Percentiles rank a stretch among this genome's conserved stretches.
These are phyloP conservation scores for Pandion haliaetus DNA, from an alignment of 2,113 vertebrate species.

Conservation along the genomic window DNA sequence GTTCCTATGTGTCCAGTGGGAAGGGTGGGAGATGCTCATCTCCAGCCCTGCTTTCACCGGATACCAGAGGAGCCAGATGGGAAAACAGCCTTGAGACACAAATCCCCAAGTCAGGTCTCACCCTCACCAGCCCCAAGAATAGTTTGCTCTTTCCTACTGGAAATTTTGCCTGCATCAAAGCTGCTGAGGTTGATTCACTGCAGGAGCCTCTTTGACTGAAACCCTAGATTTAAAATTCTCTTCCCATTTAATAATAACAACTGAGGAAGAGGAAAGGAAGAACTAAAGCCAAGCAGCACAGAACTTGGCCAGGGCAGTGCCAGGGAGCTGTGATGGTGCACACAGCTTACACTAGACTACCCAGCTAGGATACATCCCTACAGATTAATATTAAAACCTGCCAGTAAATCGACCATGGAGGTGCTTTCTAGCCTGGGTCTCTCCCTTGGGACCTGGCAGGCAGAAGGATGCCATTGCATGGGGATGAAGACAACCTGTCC, in stretches of 20 bases:
- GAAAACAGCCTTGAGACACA: background rate
- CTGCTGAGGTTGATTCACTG: background rate
- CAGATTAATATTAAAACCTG: background rate
- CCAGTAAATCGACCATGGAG: rapidly evolving
- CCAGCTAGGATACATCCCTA: background rate
- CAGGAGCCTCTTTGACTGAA: background rate
- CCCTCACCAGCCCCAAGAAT: background rate
- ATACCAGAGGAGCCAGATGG: background rate
- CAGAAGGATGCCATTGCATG: background rate
- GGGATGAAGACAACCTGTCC: background rate
- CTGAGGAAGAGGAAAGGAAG: background rate
- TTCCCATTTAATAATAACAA: background rate
- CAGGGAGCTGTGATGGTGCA: background rate
- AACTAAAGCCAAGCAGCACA: background rate
- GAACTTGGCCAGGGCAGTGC: background rate
- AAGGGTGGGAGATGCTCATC: background rate
- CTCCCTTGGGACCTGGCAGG: background rate
- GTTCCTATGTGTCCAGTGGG: rapidly evolving
- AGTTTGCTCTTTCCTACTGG: background rate
- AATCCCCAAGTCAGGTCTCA: background rate
- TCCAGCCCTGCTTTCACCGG: background rate
- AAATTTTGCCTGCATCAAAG: background rate
- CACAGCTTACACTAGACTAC: background rate
- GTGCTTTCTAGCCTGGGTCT: background rate
- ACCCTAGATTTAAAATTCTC: background rate